These are phyloP conservation scores for Dendroctonus valens DNA, from an alignment of 1,140 invertebrate species.

Conservation along the genomic window DNA sequence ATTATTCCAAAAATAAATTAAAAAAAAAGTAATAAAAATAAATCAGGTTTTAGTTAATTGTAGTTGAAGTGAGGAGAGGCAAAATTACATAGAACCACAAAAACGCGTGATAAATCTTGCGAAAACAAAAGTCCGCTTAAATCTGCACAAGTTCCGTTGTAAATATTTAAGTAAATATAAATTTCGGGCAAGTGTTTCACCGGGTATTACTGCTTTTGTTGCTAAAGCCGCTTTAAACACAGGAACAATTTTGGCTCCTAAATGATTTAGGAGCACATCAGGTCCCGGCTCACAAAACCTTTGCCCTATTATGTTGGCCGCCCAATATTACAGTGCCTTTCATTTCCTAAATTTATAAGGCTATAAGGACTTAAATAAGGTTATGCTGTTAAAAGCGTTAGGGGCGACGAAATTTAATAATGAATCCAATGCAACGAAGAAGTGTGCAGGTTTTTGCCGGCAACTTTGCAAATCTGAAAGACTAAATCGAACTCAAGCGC, in stretches of 20 bases:
- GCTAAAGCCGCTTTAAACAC: constrained; percentile 11
- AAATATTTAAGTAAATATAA: constrained; percentile 1
- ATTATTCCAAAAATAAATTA: too few relatives aligned
- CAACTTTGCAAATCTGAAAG: too few relatives aligned
- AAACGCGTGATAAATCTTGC: too few relatives aligned
- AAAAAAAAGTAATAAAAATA: too few relatives aligned
- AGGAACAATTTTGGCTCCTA: constrained; percentile 13
- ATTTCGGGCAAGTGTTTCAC: background rate
- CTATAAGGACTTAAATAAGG: constrained; percentile 19
- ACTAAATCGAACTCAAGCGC: too few relatives aligned
- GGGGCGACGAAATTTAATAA: constrained; percentile 7
- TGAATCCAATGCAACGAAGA: background rate
- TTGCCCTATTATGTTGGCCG: constrained; percentile 16
- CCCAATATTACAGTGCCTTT: constrained; percentile 13
- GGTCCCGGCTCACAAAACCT: constrained; percentile 11
- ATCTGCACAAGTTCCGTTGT: too few relatives aligned
- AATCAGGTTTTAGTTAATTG: too few relatives aligned
- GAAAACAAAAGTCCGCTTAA: too few relatives aligned
- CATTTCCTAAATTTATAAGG: constrained; percentile 18
- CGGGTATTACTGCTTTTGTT: background rate
- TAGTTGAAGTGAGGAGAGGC: too few relatives aligned
- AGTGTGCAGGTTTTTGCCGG: background rate
- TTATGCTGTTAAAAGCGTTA: constrained; percentile 13
- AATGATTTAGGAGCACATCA: constrained; percentile 21
- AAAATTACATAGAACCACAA: too few relatives aligned